Evolutionary conservation across 2,797 vertebrate genomes (phyloP).

Genomic region (Gallinago stenura): DNA sequence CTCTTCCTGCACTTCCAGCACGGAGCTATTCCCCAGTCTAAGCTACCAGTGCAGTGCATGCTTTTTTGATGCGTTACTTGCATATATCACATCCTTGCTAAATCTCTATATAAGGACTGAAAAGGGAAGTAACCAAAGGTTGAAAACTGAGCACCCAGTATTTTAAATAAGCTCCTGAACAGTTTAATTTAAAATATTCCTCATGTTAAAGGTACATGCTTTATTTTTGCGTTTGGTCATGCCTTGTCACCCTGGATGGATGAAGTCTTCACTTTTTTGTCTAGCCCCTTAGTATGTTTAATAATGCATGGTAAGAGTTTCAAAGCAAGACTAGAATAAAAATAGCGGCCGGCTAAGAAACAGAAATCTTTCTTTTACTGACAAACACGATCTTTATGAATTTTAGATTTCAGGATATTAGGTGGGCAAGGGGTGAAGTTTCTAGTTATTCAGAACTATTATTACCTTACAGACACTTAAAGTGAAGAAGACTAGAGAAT

Average conservation of each 20-base stretch:
- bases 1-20: neutral
- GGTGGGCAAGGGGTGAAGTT: accelerated
- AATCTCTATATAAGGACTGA: neutral
- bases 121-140: neutral
- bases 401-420: neutral
- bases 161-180: neutral
- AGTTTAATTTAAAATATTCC: neutral
- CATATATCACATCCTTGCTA: neutral
- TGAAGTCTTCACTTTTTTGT: neutral
- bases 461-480: neutral
- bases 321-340: neutral
- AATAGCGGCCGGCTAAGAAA: neutral
- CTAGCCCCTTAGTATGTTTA: neutral
- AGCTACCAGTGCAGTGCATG: neutral
- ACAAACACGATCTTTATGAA: neutral
- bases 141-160: neutral
- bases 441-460: neutral
- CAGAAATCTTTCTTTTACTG: neutral
- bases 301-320: neutral
- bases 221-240: neutral
- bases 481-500: neutral
- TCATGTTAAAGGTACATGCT: neutral
- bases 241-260: neutral
- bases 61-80: neutral
- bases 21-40: neutral